Base-by-base conservation (phyloP, 2,113 vertebrate species). In the Neolamprologus toae region DNA sequence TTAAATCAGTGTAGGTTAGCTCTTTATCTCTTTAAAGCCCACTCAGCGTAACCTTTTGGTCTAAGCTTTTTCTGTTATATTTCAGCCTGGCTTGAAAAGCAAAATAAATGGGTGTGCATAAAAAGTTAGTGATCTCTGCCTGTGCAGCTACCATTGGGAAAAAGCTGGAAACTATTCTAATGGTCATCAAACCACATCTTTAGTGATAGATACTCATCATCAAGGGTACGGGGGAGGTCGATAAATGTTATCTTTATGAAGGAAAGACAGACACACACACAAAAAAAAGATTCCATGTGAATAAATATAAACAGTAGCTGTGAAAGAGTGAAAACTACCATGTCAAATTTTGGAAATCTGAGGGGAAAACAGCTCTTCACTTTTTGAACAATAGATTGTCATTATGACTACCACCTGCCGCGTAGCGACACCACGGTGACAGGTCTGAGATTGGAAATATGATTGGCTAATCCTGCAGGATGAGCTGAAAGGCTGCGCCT, bases 361-460 rank as follows among this genome's bases (percentile, higher is more conserved):
- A 81, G 51, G 71, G 73, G 51, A 89, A 88, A 89, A 55, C 71
- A 66, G 26, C 80, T 83, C 80, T 80, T 80, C 59, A 57, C 87
- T 84, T 87, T 55, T 82, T 13, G 54, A 86, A 91, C 88, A 92
- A 91, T 82, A 85, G 82, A 90, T 84, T 92, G 92, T 93, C 92
- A 91, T 93, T 88, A 89, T 88, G 88, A 89, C 86, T 89, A 54
- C 88, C 86, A 91, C 85, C 89, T 91, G 91, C 91, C 19, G 45
- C 83, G 80, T 81, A 89, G 90, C 76, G 40, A 94, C 88, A 88
- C 91, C 84, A 54, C 23, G 68, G 81, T 94, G 94, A 94, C 95
- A 95, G 93, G 53, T 91, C 89, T 71, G 90, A 94, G 94, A 96
- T 96, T 94, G 93, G 92, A 93, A 94, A 94, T 94, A 94, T 95